Evolutionary conservation across 2,888 invertebrate species (phyloP).

Genomic region (Patella caerulea): DNA sequence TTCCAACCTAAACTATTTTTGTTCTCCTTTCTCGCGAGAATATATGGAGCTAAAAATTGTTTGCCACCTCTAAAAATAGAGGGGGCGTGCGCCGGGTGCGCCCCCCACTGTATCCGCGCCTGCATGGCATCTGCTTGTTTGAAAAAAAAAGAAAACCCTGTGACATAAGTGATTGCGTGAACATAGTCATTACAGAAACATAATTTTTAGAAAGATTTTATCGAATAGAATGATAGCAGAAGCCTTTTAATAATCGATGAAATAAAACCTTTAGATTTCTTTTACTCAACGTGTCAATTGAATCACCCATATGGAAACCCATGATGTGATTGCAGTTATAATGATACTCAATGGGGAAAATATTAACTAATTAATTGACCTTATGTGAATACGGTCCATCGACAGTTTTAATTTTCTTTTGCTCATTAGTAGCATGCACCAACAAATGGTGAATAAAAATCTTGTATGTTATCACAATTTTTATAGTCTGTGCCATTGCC

Average conservation of each 20-base stretch:
- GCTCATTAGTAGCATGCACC: too few species aligned
- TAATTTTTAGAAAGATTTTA: conserved; percentile 9
- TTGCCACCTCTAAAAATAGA: too few species aligned
- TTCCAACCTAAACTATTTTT: too few species aligned
- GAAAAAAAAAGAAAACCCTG: too few species aligned
- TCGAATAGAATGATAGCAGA: background rate
- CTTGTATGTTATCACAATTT: too few species aligned
- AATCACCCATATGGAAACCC: conserved; percentile 1
- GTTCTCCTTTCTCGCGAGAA: too few species aligned
- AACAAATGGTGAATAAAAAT: too few species aligned
- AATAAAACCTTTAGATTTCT: background rate
- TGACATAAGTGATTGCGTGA: background rate
- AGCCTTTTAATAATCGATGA: background rate
- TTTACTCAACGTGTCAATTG: background rate
- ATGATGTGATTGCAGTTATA: background rate
- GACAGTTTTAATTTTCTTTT: conserved; percentile 1
- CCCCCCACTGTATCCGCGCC: too few species aligned
- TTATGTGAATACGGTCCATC: background rate
- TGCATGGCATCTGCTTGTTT: too few species aligned
- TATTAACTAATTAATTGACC: conserved; percentile 12
- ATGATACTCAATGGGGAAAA: background rate
- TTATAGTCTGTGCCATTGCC: too few species aligned
- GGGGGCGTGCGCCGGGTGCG: too few species aligned
- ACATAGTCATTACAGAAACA: background rate
- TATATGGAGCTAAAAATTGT: too few species aligned